These are phyloP conservation scores for Empis stercorea DNA, from an alignment of 2,888 invertebrate species.

Conservation along the genomic window DNA sequence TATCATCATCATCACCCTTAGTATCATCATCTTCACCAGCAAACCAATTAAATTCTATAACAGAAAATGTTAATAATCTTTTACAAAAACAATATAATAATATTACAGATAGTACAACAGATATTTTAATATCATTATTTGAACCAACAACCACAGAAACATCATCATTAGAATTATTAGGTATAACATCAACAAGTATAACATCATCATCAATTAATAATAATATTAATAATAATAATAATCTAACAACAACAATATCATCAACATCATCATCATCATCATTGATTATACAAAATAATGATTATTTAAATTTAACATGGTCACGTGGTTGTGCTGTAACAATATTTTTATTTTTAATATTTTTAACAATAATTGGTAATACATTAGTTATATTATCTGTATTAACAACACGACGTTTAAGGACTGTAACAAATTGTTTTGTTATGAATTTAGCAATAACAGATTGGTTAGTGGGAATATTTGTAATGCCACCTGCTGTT, in stretches of 20 bases:
- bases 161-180: too few species aligned
- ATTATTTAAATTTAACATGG: conserved; percentile 45
- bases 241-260: neutral
- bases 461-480: conserved; percentile 83
- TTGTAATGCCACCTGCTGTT: conserved; percentile 90
- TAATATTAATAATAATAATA: neutral
- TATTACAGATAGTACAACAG: too few species aligned
- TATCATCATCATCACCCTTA: too few species aligned
- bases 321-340: conserved; percentile 42
- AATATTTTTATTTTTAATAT: conserved; percentile 51
- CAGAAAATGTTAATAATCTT: too few species aligned
- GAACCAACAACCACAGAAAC: too few species aligned
- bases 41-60: too few species aligned
- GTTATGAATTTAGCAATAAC: conserved; percentile 89
- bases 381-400: conserved; percentile 83
- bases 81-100: too few species aligned
- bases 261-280: neutral
- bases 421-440: conserved; percentile 92
- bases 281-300: neutral
- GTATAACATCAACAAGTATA: neutral
- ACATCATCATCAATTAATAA: neutral
- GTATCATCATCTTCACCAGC: too few species aligned
- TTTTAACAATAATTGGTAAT: conserved; percentile 71
- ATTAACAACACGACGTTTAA: conserved; percentile 68
- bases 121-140: too few species aligned